A percentile compares a stretch with the other conserved stretches of the same genome.
Conservation (phyloP, 2,888 invertebrate species). For the Quadriops clusia region DNA sequence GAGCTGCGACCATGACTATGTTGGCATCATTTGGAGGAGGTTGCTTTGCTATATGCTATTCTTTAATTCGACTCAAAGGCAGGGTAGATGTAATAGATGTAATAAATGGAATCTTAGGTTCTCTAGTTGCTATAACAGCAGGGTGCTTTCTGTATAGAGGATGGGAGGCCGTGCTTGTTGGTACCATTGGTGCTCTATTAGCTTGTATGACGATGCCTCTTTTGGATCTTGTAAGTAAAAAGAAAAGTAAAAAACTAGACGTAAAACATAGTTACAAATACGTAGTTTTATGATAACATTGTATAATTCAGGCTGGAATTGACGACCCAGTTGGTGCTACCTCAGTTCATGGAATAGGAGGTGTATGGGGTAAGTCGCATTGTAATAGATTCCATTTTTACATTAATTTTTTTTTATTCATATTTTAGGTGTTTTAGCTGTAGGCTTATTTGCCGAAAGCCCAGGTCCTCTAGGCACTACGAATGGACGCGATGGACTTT, state of each 20-base stretch:
- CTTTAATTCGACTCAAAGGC: slow-evolving; percentile 51
- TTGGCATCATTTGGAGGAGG: slow-evolving; percentile 87
- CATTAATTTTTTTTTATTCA: too few species aligned
- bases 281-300: slow-evolving; percentile 11
- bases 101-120: slow-evolving; percentile 79
- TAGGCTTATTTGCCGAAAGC: slow-evolving; percentile 80
- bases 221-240: slow-evolving; percentile 47
- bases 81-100: slow-evolving; percentile 75
- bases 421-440: slow-evolving; percentile 66
- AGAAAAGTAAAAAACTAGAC: neutral
- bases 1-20: slow-evolving; percentile 84
- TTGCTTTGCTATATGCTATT: slow-evolving; percentile 52
- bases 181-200: slow-evolving; percentile 63
- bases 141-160: slow-evolving; percentile 72
- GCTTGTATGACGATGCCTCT: slow-evolving; percentile 60
- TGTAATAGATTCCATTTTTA: too few species aligned
- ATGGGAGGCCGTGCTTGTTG: slow-evolving; percentile 79
- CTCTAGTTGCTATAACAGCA: slow-evolving; percentile 79
- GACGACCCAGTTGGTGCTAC: slow-evolving; percentile 90
- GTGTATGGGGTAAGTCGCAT: slow-evolving; percentile 56
- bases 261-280: neutral
- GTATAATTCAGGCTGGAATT: slow-evolving; percentile 51
- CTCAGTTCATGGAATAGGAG: slow-evolving; percentile 74
- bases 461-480: slow-evolving; percentile 74
- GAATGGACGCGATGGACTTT: slow-evolving; percentile 58